phyloP scores from a whole-genome alignment of 1,140 invertebrate genomes.

The Mesaphorura yosii region DNA sequence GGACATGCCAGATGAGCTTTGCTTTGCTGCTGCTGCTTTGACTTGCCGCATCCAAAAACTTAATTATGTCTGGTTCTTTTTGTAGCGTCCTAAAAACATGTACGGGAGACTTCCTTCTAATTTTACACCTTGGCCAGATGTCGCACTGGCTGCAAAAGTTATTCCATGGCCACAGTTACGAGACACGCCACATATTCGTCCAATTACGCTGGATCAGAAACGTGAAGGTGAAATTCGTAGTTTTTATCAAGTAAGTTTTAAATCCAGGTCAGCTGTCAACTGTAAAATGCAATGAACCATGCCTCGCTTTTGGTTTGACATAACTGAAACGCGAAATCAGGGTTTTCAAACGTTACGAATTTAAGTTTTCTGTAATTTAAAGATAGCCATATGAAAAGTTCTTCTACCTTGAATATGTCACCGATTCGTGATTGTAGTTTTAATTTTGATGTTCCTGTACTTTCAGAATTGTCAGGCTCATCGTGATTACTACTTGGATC shows the following conservation, averaged over 20 bases:
- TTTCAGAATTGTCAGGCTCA: slow-evolving; percentile 14
- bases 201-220: slow-evolving; percentile 13
- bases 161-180: slow-evolving; percentile 8
- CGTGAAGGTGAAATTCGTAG: slow-evolving; percentile 5
- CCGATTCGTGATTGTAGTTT: not conserved
- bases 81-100: slow-evolving; percentile 21
- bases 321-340: too few species aligned
- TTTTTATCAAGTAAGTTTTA: slow-evolving; percentile 10
- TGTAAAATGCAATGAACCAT: too few species aligned
- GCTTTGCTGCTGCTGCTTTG: not conserved
- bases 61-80: not conserved
- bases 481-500: slow-evolving; percentile 28
- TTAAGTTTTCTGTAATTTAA: too few species aligned
- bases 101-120: slow-evolving; percentile 21
- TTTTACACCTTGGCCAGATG: slow-evolving; percentile 23
- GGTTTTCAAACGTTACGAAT: too few species aligned
- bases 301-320: too few species aligned
- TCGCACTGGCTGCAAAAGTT: slow-evolving; percentile 11
- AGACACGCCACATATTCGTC: slow-evolving; percentile 19
- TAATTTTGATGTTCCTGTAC: not conserved
- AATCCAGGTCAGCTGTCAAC: too few species aligned
- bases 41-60: too few species aligned
- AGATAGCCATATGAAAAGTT: too few species aligned
- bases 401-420: too few species aligned
- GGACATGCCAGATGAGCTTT: not conserved